phyloP scores from a whole-genome alignment of 2,113 vertebrate genomes.

The Gavialis gangeticus region DNA sequence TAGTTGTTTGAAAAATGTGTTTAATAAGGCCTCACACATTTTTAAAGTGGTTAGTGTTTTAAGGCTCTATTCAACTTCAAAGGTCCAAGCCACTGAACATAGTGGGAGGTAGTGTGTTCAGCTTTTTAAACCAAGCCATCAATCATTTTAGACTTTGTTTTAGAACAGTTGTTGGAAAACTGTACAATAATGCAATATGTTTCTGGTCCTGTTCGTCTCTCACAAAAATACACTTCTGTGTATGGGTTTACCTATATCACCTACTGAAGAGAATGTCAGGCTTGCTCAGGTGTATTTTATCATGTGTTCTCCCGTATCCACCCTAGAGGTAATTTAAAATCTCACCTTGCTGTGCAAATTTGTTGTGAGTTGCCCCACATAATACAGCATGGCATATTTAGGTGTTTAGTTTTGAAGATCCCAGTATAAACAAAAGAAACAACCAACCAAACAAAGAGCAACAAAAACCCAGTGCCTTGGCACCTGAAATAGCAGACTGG shows the following conservation, averaged over 20 bases:
- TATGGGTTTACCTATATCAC: not conserved
- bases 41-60: conserved; percentile 10
- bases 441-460: no score
- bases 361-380: not conserved
- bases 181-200: not conserved
- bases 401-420: not conserved
- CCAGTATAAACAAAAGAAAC: not conserved
- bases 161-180: not conserved
- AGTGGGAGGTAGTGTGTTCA: not conserved
- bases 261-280: not conserved
- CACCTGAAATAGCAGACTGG: not conserved
- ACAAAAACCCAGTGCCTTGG: not conserved
- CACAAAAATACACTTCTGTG: not conserved
- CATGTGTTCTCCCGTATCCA: not conserved
- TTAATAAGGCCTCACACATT: conserved; percentile 42
- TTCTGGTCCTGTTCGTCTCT: not conserved
- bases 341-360: not conserved
- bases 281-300: not conserved
- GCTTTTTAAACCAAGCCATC: not conserved
- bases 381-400: not conserved
- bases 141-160: not conserved
- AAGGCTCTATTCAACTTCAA: not conserved
- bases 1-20: conserved; percentile 44
- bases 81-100: not conserved
- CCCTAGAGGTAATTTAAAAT: not conserved